Evolutionary conservation across 2,113 vertebrate genomes (phyloP).

Genomic region (Donacobius atricapilla): DNA sequence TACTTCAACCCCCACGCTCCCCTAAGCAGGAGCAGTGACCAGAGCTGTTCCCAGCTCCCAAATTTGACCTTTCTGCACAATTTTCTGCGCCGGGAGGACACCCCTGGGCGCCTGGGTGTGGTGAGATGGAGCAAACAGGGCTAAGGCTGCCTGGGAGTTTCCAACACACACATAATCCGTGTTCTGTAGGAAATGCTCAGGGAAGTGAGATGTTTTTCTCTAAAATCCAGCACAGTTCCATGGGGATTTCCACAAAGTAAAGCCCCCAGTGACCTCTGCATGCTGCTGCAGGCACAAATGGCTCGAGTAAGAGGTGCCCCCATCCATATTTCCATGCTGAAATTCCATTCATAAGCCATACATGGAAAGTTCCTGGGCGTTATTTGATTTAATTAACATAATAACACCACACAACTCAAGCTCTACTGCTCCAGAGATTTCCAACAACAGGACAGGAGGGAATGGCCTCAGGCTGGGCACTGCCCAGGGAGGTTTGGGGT

Average conservation of each 20-base stretch:
- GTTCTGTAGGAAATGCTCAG: not conserved
- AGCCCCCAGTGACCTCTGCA: not conserved
- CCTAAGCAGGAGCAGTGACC: not conserved
- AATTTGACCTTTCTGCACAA: not conserved
- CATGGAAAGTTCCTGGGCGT: not conserved
- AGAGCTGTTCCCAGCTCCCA: not conserved
- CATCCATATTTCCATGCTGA: not conserved
- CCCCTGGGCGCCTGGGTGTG: not conserved
- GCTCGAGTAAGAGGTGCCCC: not conserved
- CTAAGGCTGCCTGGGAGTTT: not conserved
- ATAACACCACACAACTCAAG: not conserved
- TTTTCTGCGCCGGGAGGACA: not conserved
- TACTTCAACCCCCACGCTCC: not conserved
- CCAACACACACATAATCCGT: accelerated
- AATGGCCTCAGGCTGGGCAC: accelerated
- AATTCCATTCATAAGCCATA: not conserved
- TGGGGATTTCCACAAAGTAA: not conserved
- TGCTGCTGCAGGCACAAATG: not conserved
- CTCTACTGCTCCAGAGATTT: not conserved
- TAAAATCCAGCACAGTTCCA: not conserved
- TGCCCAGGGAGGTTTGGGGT: not conserved
- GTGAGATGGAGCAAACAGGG: not conserved
- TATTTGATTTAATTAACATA: not conserved
- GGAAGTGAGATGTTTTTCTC: not conserved
- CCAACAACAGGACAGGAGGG: not conserved